Conservation (phyloP, 2,113 vertebrate genomes). For the Chloropsis cyanopogon region DNA sequence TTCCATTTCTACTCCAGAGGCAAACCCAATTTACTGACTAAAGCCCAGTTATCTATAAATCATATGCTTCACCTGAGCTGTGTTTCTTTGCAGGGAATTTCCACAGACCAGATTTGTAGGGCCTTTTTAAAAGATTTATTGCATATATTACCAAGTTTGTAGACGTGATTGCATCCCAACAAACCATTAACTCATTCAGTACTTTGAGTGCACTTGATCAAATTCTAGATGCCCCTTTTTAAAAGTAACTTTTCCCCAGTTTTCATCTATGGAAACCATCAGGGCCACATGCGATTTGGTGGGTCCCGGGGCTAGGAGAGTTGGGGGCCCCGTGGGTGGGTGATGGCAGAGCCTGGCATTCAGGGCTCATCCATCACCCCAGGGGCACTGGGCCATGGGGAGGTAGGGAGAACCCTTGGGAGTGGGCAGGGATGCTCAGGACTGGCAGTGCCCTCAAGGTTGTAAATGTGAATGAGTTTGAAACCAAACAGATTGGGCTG, state of each 20-base stretch:
- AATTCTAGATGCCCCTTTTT: background rate
- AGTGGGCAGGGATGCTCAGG: background rate
- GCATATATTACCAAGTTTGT: background rate
- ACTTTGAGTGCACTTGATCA: background rate
- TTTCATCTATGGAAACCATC: background rate
- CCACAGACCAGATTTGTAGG: background rate
- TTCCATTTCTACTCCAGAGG: background rate
- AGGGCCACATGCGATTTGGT: rapidly evolving
- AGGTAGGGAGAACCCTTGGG: background rate
- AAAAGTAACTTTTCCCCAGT: rapidly evolving
- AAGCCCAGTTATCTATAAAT: background rate
- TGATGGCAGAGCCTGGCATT: background rate
- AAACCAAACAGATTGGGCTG: background rate
- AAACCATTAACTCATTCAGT: background rate
- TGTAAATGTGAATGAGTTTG: background rate
- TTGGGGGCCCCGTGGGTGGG: rapidly evolving
- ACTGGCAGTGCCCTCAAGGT: rapidly evolving
- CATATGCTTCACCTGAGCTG: background rate
- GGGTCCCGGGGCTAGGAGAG: rapidly evolving
- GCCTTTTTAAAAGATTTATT: background rate
- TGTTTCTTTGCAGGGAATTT: constrained; percentile 18
- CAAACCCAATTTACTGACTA: background rate
- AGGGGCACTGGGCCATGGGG: background rate
- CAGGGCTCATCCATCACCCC: background rate
- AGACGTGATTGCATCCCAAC: background rate